Conservation (phyloP, 2,888 invertebrate genomes). For the Sympetrum striolatum region DNA sequence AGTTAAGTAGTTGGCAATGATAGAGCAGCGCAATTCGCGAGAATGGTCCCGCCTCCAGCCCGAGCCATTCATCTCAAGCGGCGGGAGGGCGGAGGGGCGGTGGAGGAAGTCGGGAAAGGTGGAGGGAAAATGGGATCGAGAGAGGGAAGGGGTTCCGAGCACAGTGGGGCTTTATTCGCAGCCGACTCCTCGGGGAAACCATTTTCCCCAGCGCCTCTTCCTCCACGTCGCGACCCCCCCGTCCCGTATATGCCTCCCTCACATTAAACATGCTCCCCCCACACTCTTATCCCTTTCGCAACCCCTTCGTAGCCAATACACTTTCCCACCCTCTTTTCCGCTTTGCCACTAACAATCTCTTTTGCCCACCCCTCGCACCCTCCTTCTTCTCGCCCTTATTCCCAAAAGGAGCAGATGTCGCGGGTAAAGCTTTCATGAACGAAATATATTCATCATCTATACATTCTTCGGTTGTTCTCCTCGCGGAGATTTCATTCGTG, state of each 20-base stretch:
- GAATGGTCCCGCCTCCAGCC: conserved; percentile 35
- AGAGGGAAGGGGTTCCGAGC: neutral
- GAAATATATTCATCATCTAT: conserved; percentile 37
- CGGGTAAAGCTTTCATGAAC: conserved; percentile 38
- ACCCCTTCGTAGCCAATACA: conserved; percentile 1
- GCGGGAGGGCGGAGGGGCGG: neutral
- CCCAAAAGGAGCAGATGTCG: conserved; percentile 28
- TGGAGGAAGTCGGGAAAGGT: neutral
- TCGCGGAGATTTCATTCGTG: conserved; percentile 15
- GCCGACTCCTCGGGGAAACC: conserved; percentile 32
- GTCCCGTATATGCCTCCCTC: neutral
- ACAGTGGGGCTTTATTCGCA: conserved; percentile 5
- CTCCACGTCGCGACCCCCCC: neutral
- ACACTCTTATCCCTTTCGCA: neutral
- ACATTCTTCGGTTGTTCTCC: neutral
- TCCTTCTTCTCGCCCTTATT: neutral
- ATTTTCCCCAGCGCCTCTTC: conserved; percentile 18
- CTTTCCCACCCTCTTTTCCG: neutral
- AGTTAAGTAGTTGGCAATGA: conserved; percentile 43
- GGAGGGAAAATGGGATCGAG: neutral
- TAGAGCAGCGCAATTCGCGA: conserved; percentile 30
- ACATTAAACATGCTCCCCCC: neutral
- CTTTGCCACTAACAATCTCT: neutral
- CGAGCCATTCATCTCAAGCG: conserved; percentile 22
- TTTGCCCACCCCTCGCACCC: neutral